A percentile compares a stretch with the other conserved stretches of the same genome.
Evolutionary conservation across 2,113 vertebrate genomes (phyloP).

Genomic region (Pheucticus melanocephalus): DNA sequence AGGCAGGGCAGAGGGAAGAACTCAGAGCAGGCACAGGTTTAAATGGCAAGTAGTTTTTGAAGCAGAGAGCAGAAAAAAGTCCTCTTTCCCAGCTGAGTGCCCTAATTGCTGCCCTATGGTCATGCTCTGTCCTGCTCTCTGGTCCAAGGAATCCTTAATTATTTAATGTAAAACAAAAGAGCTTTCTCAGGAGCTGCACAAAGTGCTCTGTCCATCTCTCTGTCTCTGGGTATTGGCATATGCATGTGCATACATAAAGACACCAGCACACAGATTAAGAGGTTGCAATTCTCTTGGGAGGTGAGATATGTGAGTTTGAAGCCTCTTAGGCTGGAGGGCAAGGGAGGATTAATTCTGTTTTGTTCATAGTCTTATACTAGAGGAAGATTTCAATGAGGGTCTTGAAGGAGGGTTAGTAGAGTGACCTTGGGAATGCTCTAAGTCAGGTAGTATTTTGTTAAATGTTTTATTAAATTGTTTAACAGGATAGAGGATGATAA

Average conservation of each 20-base stretch:
- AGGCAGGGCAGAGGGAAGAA: neutral
- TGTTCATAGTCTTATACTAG: neutral
- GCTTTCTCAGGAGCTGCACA: neutral
- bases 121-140: neutral
- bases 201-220: neutral
- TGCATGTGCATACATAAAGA: neutral
- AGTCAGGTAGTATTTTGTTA: neutral
- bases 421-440: slow-evolving; percentile 4
- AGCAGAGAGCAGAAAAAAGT: neutral
- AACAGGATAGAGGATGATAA: neutral
- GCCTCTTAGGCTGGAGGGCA: slow-evolving; percentile 23
- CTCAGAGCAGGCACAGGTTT: neutral
- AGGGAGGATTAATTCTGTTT: slow-evolving; percentile 36
- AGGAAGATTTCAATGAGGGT: neutral
- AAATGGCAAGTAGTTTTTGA: neutral
- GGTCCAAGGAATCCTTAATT: neutral
- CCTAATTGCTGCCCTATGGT: neutral
- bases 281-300: neutral
- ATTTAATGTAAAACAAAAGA: neutral
- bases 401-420: neutral
- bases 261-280: neutral
- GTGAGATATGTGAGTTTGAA: neutral
- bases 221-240: neutral
- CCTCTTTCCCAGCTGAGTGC: neutral
- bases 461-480: neutral